Conservation (phyloP, 1,140 invertebrate species). For the silkworm (Bombyx mori) region DNA sequence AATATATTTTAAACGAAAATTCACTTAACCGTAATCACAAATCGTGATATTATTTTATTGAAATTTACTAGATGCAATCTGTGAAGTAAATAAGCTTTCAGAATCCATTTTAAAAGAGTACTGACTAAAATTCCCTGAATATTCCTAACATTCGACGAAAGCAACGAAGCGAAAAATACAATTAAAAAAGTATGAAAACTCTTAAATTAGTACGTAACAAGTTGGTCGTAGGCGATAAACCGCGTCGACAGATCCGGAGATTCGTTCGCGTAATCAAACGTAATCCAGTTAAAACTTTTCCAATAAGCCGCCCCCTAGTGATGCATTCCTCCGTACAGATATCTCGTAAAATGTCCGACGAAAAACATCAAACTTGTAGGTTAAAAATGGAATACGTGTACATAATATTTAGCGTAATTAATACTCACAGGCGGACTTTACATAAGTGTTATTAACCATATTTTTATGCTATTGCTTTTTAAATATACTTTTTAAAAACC, state of each 20-base stretch:
- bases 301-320: conserved; percentile 49
- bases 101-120: conserved; percentile 5
- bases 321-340: conserved; percentile 36
- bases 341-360: conserved; percentile 22
- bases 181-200: conserved; percentile 13
- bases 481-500: too few relatives aligned
- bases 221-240: conserved; percentile 24
- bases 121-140: not conserved
- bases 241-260: conserved; percentile 10
- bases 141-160: conserved; percentile 1
- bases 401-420: too few relatives aligned
- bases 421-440: too few relatives aligned
- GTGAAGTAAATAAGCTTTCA: not conserved
- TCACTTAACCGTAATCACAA: too few relatives aligned
- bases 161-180: conserved; percentile 12
- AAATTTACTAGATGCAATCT: too few relatives aligned
- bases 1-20: not conserved
- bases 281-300: conserved; percentile 68
- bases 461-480: too few relatives aligned
- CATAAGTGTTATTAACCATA: too few relatives aligned
- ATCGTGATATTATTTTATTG: too few relatives aligned
- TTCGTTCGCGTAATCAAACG: conserved; percentile 38
- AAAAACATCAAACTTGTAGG: too few relatives aligned
- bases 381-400: too few relatives aligned
- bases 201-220: conserved; percentile 18